phyloP scores from a whole-genome alignment of 2,888 invertebrate genomes.

The Phytoseiulus persimilis region DNA sequence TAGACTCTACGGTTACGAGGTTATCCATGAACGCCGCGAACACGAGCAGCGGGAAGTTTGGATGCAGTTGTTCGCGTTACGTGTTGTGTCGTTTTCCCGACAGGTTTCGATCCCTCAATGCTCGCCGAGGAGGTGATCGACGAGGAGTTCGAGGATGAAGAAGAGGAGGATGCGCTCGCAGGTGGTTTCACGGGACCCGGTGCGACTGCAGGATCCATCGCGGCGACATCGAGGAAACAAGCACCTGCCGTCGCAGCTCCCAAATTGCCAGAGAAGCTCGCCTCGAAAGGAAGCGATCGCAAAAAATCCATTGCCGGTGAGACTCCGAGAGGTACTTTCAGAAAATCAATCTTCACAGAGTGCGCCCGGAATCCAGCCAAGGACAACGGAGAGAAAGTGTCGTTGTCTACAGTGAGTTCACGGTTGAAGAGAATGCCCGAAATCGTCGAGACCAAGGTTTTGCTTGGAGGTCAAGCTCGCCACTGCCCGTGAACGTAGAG shows the following conservation, averaged over 20 bases:
- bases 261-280: not conserved
- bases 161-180: conserved; percentile 41
- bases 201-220: not conserved
- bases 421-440: no score
- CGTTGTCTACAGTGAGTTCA: no score
- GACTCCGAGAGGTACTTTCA: not conserved
- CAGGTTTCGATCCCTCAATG: conserved; percentile 33
- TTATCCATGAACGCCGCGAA: no score
- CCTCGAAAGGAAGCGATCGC: not conserved
- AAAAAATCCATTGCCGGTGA: not conserved
- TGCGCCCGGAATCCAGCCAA: no score
- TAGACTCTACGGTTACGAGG: no score
- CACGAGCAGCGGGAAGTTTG: not conserved
- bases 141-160: conserved; percentile 42
- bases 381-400: no score
- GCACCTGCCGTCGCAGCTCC: not conserved
- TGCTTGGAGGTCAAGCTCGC: no score
- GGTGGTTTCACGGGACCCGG: not conserved
- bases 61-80: not conserved
- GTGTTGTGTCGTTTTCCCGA: not conserved
- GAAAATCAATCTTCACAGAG: no score
- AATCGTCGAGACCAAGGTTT: no score
- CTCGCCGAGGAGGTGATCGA: conserved; percentile 43
- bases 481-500: no score
- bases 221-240: not conserved